Base-by-base conservation (phyloP, 2,888 invertebrate genomes). In the Artemia sinica region DNA sequence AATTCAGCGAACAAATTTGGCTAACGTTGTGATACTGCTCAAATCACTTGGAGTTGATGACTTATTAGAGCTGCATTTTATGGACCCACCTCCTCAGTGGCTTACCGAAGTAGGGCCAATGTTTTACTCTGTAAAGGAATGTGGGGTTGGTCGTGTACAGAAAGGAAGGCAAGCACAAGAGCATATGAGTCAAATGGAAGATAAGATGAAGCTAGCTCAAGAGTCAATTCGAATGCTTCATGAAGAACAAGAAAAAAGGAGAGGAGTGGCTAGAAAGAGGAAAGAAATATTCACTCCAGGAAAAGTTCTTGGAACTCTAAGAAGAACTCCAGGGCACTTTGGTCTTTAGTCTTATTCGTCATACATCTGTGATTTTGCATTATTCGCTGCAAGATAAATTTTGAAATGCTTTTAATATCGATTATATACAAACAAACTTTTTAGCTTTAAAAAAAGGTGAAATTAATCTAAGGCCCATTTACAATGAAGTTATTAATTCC, bases 21-120 rank as follows among this genome's bases (percentile, higher is more conserved):
- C 98, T 7, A 98, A 98, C 77, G 98, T 98, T 0, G 97, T 99
- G 50, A 80, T 99, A 65, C 80, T 98, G 71, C 80, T 99, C 4
- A 99, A 99, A 79, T 94, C 94, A 0, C 80, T 98, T 1, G 95
- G 96, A 0, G 96, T 99, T 0, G 91, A 95, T 74, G 94, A 99
- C 79, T 81, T 99, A 63, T 79, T 99, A 65, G 91, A 94, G 72
- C 99, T 98, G 77, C 97, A 99, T 77, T 98, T 99, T 75, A 99
- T 99, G 98, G 98, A 99, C 77, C 96, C 98, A 1, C 98, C 98
- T 0, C 98, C 98, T 0, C 78, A 89, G 85, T 98, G 41, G 41
- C 41, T 41, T 41, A 6, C 41, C 41, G 2, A 6, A 41, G 5
- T 41, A 41, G 6, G 41, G 41, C 41, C 6, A 41, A 41, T 41